These are phyloP conservation scores for Arrhamphus sclerolepis DNA, from an alignment of 2,797 vertebrate genomes.

Conservation along the genomic window DNA sequence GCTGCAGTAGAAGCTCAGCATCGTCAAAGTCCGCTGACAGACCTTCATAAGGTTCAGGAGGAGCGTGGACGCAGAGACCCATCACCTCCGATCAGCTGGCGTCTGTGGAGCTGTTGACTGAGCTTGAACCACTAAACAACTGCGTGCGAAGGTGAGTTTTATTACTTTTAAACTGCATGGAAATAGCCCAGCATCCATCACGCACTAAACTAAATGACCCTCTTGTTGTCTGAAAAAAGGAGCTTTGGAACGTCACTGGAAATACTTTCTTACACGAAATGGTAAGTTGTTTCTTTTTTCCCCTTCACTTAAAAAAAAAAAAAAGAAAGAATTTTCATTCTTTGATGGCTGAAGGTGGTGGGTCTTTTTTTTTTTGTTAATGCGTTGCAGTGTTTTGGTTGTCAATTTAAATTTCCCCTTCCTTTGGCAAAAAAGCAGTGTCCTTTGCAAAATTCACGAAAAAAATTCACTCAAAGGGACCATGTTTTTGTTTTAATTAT, in stretches of 20 bases:
- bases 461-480: too few relatives aligned
- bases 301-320: too few relatives aligned
- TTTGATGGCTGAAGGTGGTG: not conserved
- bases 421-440: not conserved
- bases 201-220: too few relatives aligned
- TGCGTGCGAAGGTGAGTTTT: conserved; percentile 38
- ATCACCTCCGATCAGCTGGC: not conserved
- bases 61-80: not conserved
- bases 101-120: conserved; percentile 1
- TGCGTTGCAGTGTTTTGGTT: not conserved
- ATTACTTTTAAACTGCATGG: not conserved
- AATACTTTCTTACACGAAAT: conserved; percentile 37
- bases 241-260: conserved; percentile 13
- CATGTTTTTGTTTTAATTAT: not conserved
- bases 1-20: conserved; percentile 49
- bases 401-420: too few relatives aligned
- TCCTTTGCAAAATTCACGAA: too few relatives aligned
- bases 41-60: conserved; percentile 23
- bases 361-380: not conserved
- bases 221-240: not conserved
- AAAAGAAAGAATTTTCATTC: too few relatives aligned
- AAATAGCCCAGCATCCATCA: too few relatives aligned
- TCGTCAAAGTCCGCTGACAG: conserved; percentile 51
- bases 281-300: conserved; percentile 48
- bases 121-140: not conserved